These are phyloP conservation scores for Leiothrix lutea DNA, from an alignment of 2,113 vertebrate species.

Conservation along the genomic window DNA sequence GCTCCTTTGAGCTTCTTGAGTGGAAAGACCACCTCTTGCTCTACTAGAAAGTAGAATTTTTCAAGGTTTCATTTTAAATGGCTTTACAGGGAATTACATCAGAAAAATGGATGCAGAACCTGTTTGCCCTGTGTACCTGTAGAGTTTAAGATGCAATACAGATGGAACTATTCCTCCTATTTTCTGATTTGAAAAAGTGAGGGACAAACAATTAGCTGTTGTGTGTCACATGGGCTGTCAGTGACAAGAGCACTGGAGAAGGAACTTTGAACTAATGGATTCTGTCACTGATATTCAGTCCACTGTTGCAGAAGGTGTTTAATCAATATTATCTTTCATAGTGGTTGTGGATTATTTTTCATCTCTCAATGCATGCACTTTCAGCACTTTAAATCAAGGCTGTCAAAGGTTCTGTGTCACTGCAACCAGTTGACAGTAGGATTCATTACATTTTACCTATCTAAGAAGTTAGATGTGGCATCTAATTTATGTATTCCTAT, in stretches of 20 bases:
- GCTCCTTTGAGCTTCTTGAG: not conserved
- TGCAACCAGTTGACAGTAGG: not conserved
- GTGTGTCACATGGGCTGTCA: not conserved
- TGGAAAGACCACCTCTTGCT: not conserved
- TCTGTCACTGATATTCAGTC: not conserved
- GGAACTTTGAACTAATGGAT: not conserved
- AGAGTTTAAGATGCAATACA: no score
- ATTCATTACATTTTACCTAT: not conserved
- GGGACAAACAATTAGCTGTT: not conserved
- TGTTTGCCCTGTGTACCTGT: not conserved
- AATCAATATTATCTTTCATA: not conserved
- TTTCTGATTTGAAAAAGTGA: not conserved
- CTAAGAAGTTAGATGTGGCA: not conserved
- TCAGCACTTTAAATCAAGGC: not conserved
- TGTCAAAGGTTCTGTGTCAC: not conserved
- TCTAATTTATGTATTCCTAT: not conserved
- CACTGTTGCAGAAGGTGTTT: not conserved
- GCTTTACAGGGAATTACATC: not conserved
- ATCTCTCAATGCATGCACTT: not conserved
- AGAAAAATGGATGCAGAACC: not conserved
- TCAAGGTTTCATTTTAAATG: not conserved
- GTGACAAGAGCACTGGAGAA: not conserved
- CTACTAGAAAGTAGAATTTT: not conserved
- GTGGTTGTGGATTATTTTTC: not conserved
- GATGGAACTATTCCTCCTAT: not conserved